A percentile compares a stretch with the other conserved stretches of the same genome.
These are phyloP conservation scores for Perizoma flavofasciatum DNA, from an alignment of 2,888 invertebrate genomes.

Conservation along the genomic window DNA sequence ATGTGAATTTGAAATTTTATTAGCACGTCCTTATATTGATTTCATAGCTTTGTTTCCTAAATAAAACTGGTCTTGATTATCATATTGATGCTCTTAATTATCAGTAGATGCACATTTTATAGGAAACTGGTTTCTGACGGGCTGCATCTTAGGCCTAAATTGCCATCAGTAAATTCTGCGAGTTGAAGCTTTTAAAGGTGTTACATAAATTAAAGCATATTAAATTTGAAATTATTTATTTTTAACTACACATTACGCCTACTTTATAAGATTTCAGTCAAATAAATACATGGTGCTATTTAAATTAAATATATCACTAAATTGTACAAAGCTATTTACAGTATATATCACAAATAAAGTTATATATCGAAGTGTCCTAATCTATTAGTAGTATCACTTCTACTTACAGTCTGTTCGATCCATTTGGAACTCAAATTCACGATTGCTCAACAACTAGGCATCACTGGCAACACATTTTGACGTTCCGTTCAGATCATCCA, in stretches of 20 bases:
- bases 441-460: conserved; percentile 33
- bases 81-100: background rate
- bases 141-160: conserved; percentile 25
- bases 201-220: conserved; percentile 57
- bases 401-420: conserved; percentile 80
- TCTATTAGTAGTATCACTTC: conserved; percentile 74
- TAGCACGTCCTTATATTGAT: conserved; percentile 18
- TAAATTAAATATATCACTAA: conserved; percentile 83
- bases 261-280: conserved; percentile 82
- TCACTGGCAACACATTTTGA: conserved; percentile 38
- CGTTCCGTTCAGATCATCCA: conserved; percentile 14
- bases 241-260: conserved; percentile 70
- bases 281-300: conserved; percentile 78
- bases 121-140: conserved; percentile 1
- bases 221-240: conserved; percentile 72
- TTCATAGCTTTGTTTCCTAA: conserved; percentile 18
- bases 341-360: conserved; percentile 76
- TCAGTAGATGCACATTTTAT: background rate
- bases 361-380: conserved; percentile 68
- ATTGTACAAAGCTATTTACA: conserved; percentile 84
- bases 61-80: conserved; percentile 10
- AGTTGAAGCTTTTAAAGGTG: conserved; percentile 21
- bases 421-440: conserved; percentile 53
- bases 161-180: conserved; percentile 20
- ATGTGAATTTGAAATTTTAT: conserved; percentile 14